Conservation (phyloP, 2,113 vertebrate species). For the Xiphorhynchus elegans region DNA sequence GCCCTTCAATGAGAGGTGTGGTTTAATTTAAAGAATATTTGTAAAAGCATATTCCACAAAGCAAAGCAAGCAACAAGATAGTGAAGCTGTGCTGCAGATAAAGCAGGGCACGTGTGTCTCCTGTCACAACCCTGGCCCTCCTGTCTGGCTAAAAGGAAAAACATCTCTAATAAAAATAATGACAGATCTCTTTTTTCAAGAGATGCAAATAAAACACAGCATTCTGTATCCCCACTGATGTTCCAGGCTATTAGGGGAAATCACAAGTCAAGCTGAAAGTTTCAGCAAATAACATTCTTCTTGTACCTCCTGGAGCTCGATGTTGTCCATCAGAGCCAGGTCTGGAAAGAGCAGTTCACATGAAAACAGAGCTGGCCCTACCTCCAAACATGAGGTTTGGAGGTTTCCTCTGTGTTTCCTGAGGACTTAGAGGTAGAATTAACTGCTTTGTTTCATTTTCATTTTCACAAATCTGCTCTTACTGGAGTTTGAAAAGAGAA, state of each 20-base stretch:
- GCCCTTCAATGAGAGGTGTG: not conserved
- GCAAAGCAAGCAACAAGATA: not conserved
- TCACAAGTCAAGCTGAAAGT: not conserved
- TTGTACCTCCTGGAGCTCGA: not conserved
- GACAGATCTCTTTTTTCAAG: not conserved
- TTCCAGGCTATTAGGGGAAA: not conserved
- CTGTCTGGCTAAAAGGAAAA: not conserved
- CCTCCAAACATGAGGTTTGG: not conserved
- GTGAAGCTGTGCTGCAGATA: not conserved
- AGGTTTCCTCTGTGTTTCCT: not conserved
- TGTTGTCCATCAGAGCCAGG: not conserved
- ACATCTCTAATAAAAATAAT: not conserved
- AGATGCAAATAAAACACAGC: not conserved
- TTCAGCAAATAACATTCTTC: not conserved
- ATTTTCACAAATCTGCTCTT: not conserved
- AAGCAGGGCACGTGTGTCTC: accelerated
- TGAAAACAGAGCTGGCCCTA: not conserved
- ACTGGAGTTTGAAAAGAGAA: not conserved
- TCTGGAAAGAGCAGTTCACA: not conserved
- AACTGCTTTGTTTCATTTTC: not conserved
- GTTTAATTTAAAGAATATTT: not conserved
- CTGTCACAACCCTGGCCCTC: not conserved
- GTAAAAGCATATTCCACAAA: not conserved
- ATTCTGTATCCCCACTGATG: not conserved
- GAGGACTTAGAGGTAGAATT: not conserved